Conservation (phyloP, 2,888 invertebrate genomes). For the Lithophane leautieri region DNA sequence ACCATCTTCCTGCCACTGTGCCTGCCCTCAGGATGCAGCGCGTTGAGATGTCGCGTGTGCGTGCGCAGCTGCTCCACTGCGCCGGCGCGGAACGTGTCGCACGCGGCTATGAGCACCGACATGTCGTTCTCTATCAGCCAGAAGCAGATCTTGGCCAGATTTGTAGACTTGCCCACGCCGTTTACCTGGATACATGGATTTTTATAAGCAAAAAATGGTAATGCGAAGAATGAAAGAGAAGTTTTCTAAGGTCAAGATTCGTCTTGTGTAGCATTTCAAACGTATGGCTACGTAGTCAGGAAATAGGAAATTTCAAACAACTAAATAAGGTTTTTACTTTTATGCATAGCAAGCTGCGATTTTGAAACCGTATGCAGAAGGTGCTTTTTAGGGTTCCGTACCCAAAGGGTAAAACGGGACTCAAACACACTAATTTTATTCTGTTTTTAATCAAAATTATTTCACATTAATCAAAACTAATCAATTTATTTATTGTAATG, state of each 20-base stretch:
- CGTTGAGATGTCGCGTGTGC: conserved; percentile 97
- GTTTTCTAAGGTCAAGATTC: neutral
- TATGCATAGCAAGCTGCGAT: no score
- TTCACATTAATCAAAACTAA: no score
- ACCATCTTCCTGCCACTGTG: conserved; percentile 95
- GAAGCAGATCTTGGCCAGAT: conserved; percentile 99
- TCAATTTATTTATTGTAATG: no score
- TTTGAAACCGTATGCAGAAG: no score
- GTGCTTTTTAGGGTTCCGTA: no score
- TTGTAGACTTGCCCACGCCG: conserved; percentile 99
- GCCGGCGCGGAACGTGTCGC: conserved; percentile 99
- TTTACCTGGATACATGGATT: conserved; percentile 90
- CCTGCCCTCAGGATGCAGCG: conserved; percentile 95
- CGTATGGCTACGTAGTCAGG: neutral
- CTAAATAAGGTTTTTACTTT: no score
- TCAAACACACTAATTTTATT: no score
- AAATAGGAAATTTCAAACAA: no score
- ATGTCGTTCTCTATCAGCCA: conserved; percentile 99
- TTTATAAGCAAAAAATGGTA: neutral
- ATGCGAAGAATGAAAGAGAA: no score
- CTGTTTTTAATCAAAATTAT: no score
- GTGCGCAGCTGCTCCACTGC: conserved; percentile 99
- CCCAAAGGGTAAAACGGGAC: no score
- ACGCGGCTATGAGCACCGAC: conserved; percentile 98
- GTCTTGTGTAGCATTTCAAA: neutral